Evolutionary conservation across 2,888 invertebrate species (phyloP).

Genomic region (Oscheius sp.): DNA sequence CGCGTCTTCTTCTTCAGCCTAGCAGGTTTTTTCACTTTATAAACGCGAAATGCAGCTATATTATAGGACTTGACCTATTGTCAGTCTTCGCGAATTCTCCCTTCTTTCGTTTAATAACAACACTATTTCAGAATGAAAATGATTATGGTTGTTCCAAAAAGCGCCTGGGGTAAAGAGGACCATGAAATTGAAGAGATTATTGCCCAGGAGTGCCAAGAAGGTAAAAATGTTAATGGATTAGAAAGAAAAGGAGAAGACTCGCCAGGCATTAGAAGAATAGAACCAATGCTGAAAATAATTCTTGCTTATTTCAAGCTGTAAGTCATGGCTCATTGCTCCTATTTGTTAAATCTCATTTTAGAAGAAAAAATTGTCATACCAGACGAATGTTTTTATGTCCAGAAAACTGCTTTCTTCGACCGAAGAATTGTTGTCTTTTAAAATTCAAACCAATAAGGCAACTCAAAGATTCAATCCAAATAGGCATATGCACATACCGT

Average conservation of each 20-base stretch:
- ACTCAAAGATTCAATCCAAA: no score
- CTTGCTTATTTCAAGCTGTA: no score
- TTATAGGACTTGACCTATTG: no score
- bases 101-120: not conserved
- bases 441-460: no score
- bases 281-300: no score
- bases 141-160: constrained; percentile 24
- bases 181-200: constrained; percentile 18
- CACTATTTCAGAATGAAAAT: constrained; percentile 6
- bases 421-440: constrained; percentile 4
- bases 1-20: no score
- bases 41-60: no score
- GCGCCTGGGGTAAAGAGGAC: constrained; percentile 23
- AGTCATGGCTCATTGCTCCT: no score
- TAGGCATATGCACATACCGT: no score
- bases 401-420: constrained; percentile 10
- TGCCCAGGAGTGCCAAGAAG: not conserved
- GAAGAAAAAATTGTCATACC: no score
- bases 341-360: no score
- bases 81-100: not conserved
- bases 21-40: no score
- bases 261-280: not conserved
- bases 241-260: constrained; percentile 6
- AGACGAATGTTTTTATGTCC: not conserved
- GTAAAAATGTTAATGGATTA: not conserved